Evolutionary conservation across 2,888 invertebrate genomes (phyloP).

Genomic region (Malthinus flaveolus): DNA sequence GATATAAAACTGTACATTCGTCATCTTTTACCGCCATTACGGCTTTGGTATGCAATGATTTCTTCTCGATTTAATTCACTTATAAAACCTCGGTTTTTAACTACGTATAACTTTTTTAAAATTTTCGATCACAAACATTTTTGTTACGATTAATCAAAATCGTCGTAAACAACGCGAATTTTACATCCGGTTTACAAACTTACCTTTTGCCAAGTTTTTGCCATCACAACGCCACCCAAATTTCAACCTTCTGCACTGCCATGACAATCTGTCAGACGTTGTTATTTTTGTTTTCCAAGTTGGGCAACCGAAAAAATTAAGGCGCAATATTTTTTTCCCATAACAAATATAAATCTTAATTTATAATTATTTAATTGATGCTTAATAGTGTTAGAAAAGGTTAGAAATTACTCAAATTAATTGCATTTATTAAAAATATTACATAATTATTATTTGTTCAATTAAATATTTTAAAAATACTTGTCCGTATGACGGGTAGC

Average conservation of each 20-base stretch:
- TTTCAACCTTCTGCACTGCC: conserved; percentile 72
- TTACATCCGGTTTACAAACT: conserved; percentile 54
- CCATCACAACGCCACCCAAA: conserved; percentile 80
- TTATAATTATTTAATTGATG: too few relatives aligned
- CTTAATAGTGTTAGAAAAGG: too few relatives aligned
- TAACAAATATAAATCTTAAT: too few relatives aligned
- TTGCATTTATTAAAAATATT: background rate
- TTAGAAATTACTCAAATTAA: too few relatives aligned
- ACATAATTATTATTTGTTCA: conserved; percentile 11
- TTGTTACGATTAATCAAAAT: conserved; percentile 19
- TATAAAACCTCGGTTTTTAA: background rate
- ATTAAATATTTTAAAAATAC: conserved; percentile 1
- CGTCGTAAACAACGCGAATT: conserved; percentile 51
- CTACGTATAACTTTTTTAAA: background rate
- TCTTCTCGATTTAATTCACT: conserved; percentile 23
- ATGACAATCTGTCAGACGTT: conserved; percentile 49
- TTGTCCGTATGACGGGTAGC: conserved; percentile 12
- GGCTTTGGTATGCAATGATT: conserved; percentile 38
- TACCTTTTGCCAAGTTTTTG: conserved; percentile 78
- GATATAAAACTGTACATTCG: conserved; percentile 39
- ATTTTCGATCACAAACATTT: background rate
- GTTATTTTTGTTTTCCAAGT: conserved; percentile 43
- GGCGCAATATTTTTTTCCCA: too few relatives aligned
- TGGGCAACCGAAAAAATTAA: conserved; percentile 38
- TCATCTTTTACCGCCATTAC: conserved; percentile 53